Percentiles rank a stretch among this genome's conserved stretches.
These are phyloP conservation scores for Megathymus violae DNA, from an alignment of 1,140 invertebrate species.

Conservation along the genomic window DNA sequence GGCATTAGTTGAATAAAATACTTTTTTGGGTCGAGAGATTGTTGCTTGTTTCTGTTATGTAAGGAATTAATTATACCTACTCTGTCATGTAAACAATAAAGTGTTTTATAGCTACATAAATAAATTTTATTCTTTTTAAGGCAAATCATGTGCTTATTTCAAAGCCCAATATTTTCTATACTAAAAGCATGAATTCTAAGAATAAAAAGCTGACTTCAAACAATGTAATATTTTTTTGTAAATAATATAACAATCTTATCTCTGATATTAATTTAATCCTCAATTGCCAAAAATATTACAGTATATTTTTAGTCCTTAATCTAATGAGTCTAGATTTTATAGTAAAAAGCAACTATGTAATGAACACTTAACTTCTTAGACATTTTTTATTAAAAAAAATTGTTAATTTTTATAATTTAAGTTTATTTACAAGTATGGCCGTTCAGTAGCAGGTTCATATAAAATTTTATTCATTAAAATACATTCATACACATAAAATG, in stretches of 20 bases:
- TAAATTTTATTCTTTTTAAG: conserved; percentile 35
- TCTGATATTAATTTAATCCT: no score
- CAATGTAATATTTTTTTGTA: no score
- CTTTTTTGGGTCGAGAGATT: conserved; percentile 19
- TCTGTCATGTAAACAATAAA: conserved; percentile 25
- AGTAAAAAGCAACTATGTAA: no score
- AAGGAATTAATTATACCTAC: conserved; percentile 3
- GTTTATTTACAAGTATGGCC: neutral
- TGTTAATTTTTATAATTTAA: neutral
- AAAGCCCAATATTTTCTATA: conserved; percentile 6
- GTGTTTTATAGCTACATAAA: conserved; percentile 31
- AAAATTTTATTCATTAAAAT: neutral
- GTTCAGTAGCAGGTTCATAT: neutral
- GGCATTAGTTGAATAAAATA: conserved; percentile 20
- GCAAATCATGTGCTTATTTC: conserved; percentile 18
- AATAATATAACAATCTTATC: no score
- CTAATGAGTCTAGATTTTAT: no score
- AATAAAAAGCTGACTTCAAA: no score
- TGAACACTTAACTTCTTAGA: no score
- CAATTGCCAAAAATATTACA: no score
- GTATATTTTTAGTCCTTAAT: no score
- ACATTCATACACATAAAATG: neutral
- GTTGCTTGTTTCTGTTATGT: conserved; percentile 7
- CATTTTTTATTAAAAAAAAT: no score
- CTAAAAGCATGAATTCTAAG: no score